Conservation (phyloP, 1,140 invertebrate species). For the Macrosteles quadrilineatus region DNA sequence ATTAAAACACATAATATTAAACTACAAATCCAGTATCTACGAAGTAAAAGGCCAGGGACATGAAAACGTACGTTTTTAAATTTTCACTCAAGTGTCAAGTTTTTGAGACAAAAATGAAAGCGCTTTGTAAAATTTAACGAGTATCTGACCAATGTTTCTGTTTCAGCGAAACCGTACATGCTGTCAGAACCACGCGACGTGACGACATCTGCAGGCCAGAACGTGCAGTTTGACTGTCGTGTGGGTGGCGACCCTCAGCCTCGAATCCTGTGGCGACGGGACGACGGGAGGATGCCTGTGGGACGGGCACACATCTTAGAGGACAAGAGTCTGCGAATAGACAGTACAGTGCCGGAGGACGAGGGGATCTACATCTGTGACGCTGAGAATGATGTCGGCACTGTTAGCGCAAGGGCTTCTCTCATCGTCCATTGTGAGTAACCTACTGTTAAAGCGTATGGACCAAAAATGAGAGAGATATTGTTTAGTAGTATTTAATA, state of each 20-base stretch:
- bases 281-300: slow-evolving; percentile 80
- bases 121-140: too few species aligned
- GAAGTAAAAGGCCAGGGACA: too few species aligned
- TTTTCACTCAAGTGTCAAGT: too few species aligned
- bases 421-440: slow-evolving; percentile 76
- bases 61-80: too few species aligned
- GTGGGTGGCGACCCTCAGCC: slow-evolving; percentile 89
- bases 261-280: slow-evolving; percentile 85
- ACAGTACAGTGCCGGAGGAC: slow-evolving; percentile 71
- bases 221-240: slow-evolving; percentile 83
- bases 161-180: slow-evolving; percentile 87
- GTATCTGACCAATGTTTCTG: not conserved
- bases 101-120: too few species aligned
- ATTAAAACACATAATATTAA: too few species aligned
- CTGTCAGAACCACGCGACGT: slow-evolving; percentile 81
- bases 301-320: slow-evolving; percentile 72
- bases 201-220: slow-evolving; percentile 75
- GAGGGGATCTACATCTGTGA: slow-evolving; percentile 82
- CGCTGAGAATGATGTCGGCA: slow-evolving; percentile 76
- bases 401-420: slow-evolving; percentile 71
- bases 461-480: too few species aligned
- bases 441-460: too few species aligned
- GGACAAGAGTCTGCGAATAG: slow-evolving; percentile 74
- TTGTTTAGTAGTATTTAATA: not conserved
- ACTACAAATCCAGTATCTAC: too few species aligned